Evolutionary conservation across 2,888 invertebrate species (phyloP).

Genomic region (Philopedon plagiatum): DNA sequence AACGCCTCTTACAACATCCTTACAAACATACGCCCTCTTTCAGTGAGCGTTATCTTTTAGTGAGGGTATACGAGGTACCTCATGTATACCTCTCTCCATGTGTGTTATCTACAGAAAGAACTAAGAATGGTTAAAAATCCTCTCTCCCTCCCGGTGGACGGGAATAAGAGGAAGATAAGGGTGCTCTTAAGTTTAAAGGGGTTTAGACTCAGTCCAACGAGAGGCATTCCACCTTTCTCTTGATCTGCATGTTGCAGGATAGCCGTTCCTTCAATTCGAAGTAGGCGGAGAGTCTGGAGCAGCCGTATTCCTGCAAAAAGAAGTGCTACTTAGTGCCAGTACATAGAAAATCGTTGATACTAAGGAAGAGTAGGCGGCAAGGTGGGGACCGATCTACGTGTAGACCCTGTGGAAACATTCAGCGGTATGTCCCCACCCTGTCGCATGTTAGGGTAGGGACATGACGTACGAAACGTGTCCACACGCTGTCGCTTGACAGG

Average conservation of each 20-base stretch:
- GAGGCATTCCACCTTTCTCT: slow-evolving; percentile 60
- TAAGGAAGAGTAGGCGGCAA: too few relatives aligned
- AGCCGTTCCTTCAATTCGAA: slow-evolving; percentile 61
- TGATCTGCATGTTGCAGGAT: slow-evolving; percentile 56
- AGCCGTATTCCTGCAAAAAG: slow-evolving; percentile 62
- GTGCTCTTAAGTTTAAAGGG: background rate
- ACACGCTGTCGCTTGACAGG: too few relatives aligned
- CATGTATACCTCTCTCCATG: background rate
- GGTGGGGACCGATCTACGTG: too few relatives aligned
- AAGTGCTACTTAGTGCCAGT: too few relatives aligned
- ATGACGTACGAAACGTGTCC: too few relatives aligned
- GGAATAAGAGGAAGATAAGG: background rate
- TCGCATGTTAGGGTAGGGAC: too few relatives aligned
- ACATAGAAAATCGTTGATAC: too few relatives aligned
- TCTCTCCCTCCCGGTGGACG: background rate
- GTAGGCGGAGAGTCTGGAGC: slow-evolving; percentile 60
- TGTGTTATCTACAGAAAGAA: slow-evolving; percentile 8
- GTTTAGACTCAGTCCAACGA: slow-evolving; percentile 45
- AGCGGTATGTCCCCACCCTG: too few relatives aligned
- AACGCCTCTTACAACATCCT: background rate
- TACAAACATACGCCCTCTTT: background rate
- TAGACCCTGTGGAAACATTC: too few relatives aligned
- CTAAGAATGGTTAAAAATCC: slow-evolving; percentile 3
- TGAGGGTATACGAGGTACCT: background rate
- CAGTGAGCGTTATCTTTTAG: background rate